Conservation (phyloP, 2,113 vertebrate species). For the Mustela nigripes region DNA sequence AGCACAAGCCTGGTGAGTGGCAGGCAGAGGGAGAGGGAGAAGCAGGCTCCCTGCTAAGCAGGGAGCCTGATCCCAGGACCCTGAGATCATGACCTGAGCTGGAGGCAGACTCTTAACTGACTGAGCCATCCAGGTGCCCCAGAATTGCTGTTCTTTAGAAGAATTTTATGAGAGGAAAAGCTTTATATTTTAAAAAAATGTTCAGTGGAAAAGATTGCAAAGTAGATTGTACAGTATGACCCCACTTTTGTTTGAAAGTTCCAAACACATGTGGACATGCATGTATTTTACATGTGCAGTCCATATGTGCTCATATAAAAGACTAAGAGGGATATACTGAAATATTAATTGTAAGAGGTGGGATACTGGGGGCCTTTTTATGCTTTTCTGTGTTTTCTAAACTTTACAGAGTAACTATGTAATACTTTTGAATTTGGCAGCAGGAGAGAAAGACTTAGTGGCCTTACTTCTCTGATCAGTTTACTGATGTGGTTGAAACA, state of each 20-base stretch:
- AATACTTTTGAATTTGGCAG: slow-evolving; percentile 20
- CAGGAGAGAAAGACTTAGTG: neutral
- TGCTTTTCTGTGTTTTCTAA: slow-evolving; percentile 14
- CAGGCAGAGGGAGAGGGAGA: too few relatives aligned
- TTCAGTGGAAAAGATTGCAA: neutral
- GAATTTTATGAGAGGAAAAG: neutral
- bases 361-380: neutral
- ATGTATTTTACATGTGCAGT: neutral
- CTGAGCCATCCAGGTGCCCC: too few relatives aligned
- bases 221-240: neutral
- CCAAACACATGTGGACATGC: neutral
- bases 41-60: too few relatives aligned
- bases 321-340: neutral
- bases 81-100: too few relatives aligned
- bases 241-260: slow-evolving; percentile 16
- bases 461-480: neutral
- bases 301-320: neutral
- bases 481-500: slow-evolving; percentile 25
- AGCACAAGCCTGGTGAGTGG: too few relatives aligned
- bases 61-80: too few relatives aligned
- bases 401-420: neutral
- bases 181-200: slow-evolving; percentile 51
- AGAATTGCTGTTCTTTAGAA: neutral
- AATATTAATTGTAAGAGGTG: neutral
- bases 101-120: too few relatives aligned